Base-by-base conservation (phyloP, 2,888 invertebrate genomes). In the Chorisops tibialis region DNA sequence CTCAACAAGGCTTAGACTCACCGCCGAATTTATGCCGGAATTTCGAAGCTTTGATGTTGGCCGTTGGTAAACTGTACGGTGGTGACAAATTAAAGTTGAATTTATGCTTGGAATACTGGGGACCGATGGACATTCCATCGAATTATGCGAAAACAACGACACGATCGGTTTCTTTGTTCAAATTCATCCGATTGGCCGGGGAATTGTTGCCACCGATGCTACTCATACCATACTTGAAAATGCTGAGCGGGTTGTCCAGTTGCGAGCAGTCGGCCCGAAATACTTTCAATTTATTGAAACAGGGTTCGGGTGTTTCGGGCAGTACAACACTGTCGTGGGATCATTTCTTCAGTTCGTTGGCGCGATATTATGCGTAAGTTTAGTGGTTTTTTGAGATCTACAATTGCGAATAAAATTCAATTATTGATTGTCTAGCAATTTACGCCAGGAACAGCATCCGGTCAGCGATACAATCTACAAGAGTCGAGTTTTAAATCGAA, bases 151-250 rank as follows among this genome's bases (percentile, higher is more conserved):
- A 59, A 39, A 70, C 78, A 38, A 81, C 82, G 4, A 84, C 87
- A 0, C 82, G 88, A 59, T 85, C 91, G 59, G 88, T 91, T 5
- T 87, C 90, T 0, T 79, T 97, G 39, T 92, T 89, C 79, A 96
- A 96, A 80, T 96, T 97, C 78, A 87, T 96, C 37, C 85, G 93
- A 0, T 81, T 91, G 66, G 90, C 94, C 45, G 93, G 95, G 48
- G 93, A 93, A 77, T 82, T 91, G 73, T 81, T 95, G 65, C 90
- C 92, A 7, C 85, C 91, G 5, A 86, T 89, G 18, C 79, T 96
- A 58, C 91, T 94, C 75, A 89, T 91, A 2, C 89, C 91, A 0
- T 96, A 94, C 79, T 81, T 96, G 66, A 87, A 87, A 68, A 93
- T 96, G 87, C 81, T 96, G 68, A 85, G 88, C 1, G 88, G 92